These are phyloP conservation scores for Dasysyrphus tricinctus DNA, from an alignment of 2,888 invertebrate species.

Conservation along the genomic window DNA sequence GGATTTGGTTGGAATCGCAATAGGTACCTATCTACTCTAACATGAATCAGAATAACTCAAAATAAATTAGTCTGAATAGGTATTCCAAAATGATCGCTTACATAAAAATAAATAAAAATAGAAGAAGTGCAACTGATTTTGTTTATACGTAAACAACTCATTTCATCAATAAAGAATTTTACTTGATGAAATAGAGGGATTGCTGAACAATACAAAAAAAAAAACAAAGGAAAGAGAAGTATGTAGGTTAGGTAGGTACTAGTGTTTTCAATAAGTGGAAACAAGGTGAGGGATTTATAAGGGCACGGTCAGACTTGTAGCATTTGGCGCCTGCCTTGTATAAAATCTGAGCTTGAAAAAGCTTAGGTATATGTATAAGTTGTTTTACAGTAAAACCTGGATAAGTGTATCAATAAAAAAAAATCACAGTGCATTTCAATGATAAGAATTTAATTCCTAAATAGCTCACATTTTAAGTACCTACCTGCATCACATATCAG, in stretches of 20 bases:
- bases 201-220: slow-evolving; percentile 10
- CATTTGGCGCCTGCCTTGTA: slow-evolving; percentile 2
- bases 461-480: too few relatives aligned
- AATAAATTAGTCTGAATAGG: neutral
- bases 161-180: neutral
- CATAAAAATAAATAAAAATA: neutral
- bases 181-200: slow-evolving; percentile 25
- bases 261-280: neutral
- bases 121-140: slow-evolving; percentile 24
- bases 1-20: neutral
- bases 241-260: neutral
- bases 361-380: too few relatives aligned
- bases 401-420: too few relatives aligned
- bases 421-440: too few relatives aligned
- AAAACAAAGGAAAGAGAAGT: neutral
- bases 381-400: too few relatives aligned
- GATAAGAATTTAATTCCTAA: too few relatives aligned
- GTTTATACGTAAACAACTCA: neutral
- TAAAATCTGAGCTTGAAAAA: neutral
- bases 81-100: neutral
- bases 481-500: too few relatives aligned
- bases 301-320: neutral
- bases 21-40: too few relatives aligned
- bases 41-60: slow-evolving; percentile 3
- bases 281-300: neutral